Evolutionary conservation across 2,888 invertebrate genomes (phyloP), one percentile per base, ranked within the genome.

Genomic region (Psylliodes chrysocephalus): DNA sequence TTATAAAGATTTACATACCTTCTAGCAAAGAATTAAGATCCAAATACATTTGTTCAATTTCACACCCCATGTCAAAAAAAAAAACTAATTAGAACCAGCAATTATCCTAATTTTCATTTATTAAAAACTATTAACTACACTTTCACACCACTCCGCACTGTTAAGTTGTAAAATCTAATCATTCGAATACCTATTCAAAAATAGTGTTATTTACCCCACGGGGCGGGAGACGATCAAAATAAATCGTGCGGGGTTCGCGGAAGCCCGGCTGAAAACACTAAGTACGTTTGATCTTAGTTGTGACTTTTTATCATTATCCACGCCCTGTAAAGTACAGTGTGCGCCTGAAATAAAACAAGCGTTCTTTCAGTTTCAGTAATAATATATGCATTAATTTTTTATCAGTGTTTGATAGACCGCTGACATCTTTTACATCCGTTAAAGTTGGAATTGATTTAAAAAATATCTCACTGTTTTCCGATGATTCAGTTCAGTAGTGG

Each of bases 21-120:
- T 66, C 46, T 38, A 70, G 30, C 33, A 70, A 63, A 22, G 46
- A 57, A 12, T 57, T 63, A 6, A 70, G 54, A 53, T 64, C 61
- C n/a, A 53, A 52, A 53, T 64, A 66, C 44, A 70, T 53, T 49
- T 64, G 49, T 53, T 63, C 52, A 19, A 62, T 22, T 60, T 66
- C 64, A 17, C 47, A 49, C 40, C 62, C 66, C 67, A 70, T 70
- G 15, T 46, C n/a, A 18, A 17, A 17, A 25, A 17, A 1, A 1
- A 8, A 4, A 47, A 47, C n/a, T 18, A 47, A 19, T 25, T 1
- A 22, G 25, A 25, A 54, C 17, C 5, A 15, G 38, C 54, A 42
- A n/a, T n/a, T n/a, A n/a, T n/a, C n/a, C 10, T n/a, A 54, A 8
- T 10, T 54, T 42, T 28, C 5, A 30, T 30, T 35, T 12, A 12